Conservation (phyloP, 2,888 invertebrate species). For the Pantelozetes paolii region DNA sequence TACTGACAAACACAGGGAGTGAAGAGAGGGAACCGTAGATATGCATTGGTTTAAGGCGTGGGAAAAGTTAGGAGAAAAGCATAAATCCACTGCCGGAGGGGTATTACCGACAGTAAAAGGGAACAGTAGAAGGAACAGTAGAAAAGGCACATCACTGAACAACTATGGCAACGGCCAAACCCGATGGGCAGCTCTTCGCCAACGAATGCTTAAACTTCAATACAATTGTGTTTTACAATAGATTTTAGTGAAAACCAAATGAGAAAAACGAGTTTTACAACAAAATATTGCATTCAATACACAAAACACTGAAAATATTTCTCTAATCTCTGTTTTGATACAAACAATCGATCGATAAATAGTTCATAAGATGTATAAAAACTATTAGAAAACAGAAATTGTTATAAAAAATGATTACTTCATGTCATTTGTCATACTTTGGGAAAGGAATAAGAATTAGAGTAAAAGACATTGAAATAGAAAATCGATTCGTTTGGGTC, state of each 20-base stretch:
- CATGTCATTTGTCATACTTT: neutral
- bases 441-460: neutral
- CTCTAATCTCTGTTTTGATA: neutral
- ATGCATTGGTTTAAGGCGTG: constrained; percentile 12
- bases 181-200: neutral
- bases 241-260: neutral
- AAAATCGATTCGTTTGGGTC: neutral
- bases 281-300: neutral
- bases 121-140: neutral
- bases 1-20: neutral
- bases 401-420: neutral
- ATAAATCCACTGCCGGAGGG: constrained; percentile 22
- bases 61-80: constrained; percentile 34
- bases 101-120: constrained; percentile 18
- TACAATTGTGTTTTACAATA: neutral
- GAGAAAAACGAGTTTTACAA: neutral
- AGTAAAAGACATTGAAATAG: neutral
- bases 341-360: neutral
- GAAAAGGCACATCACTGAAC: constrained; percentile 3
- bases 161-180: constrained; percentile 31
- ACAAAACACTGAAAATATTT: neutral
- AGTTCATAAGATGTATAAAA: neutral
- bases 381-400: neutral
- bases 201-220: neutral
- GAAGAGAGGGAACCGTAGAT: neutral